Percentiles rank a stretch among this genome's conserved stretches.
phyloP scores from a whole-genome alignment of 2,888 invertebrate genomes.

The Anorthoa munda region DNA sequence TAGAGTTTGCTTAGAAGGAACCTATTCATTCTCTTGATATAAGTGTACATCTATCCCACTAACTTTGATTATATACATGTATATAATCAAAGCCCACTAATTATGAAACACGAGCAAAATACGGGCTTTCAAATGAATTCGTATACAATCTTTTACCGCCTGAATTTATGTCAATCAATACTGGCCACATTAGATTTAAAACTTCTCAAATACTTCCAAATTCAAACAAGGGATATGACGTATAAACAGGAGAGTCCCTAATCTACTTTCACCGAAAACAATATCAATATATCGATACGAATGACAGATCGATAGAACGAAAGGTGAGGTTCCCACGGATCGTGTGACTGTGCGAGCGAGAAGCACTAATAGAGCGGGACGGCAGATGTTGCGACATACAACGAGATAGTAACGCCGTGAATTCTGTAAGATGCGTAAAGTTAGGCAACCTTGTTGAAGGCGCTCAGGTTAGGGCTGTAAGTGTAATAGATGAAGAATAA shows the following conservation, averaged over 20 bases:
- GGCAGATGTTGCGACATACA: constrained; percentile 59
- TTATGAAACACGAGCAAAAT: too few species aligned
- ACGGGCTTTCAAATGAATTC: neutral
- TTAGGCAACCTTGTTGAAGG: constrained; percentile 49
- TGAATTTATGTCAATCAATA: neutral
- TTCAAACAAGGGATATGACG: neutral
- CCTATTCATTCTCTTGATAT: neutral
- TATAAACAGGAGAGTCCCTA: constrained; percentile 16
- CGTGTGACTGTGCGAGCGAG: constrained; percentile 77
- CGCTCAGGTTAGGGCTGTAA: constrained; percentile 3
- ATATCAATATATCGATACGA: constrained; percentile 63
- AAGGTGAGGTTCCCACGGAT: constrained; percentile 81
- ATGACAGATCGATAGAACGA: constrained; percentile 70
- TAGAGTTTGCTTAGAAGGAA: neutral
- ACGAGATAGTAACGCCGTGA: constrained; percentile 60
- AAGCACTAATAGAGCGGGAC: constrained; percentile 52
- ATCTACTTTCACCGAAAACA: constrained; percentile 60
- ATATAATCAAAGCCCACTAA: too few species aligned
- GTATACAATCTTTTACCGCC: neutral
- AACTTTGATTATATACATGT: too few species aligned
- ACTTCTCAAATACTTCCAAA: neutral
- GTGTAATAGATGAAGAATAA: too few species aligned
- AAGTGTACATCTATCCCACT: neutral
- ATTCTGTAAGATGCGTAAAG: constrained; percentile 62
- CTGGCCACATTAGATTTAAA: neutral